Evolutionary conservation across 2,113 vertebrate species (phyloP).

Genomic region (Syngnathoides biaculeatus): DNA sequence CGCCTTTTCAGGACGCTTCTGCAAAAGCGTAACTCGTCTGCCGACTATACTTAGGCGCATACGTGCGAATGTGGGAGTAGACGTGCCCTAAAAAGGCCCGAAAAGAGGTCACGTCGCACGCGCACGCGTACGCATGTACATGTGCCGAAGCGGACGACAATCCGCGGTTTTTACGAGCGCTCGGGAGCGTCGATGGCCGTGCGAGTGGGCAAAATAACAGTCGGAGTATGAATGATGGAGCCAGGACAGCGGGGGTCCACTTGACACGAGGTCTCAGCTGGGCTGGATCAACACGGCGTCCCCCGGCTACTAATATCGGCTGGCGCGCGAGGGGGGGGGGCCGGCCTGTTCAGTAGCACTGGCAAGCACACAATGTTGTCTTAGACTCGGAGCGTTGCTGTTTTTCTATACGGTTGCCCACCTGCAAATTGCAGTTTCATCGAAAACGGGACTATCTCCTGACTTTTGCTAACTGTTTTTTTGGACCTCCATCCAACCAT

Average conservation of each 20-base stretch:
- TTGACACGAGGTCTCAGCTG: slow-evolving; percentile 58
- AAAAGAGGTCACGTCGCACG: slow-evolving; percentile 2
- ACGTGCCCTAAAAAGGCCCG: slow-evolving; percentile 17
- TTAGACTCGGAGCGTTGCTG: slow-evolving; percentile 9
- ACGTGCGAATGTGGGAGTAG: slow-evolving; percentile 33
- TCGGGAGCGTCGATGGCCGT: slow-evolving; percentile 5
- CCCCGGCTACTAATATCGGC: slow-evolving; percentile 53
- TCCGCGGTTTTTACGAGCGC: slow-evolving; percentile 33
- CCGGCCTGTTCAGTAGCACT: slow-evolving; percentile 47
- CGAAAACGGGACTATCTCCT: neutral
- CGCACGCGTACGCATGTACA: slow-evolving; percentile 6
- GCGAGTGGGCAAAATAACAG: slow-evolving; percentile 35
- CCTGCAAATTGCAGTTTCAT: neutral
- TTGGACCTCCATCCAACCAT: too few relatives aligned
- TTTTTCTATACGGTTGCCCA: neutral
- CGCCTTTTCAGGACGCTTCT: neutral
- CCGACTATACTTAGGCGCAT: slow-evolving; percentile 27
- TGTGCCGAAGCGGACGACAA: neutral
- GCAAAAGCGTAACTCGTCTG: neutral
- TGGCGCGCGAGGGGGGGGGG: slow-evolving; percentile 22
- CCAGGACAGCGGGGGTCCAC: slow-evolving; percentile 59
- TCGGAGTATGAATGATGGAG: slow-evolving; percentile 62
- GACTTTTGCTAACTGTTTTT: neutral
- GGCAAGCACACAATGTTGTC: slow-evolving; percentile 41
- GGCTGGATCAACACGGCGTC: slow-evolving; percentile 65